phyloP scores from a whole-genome alignment of 2,888 invertebrate species.

The Thereva unica region DNA sequence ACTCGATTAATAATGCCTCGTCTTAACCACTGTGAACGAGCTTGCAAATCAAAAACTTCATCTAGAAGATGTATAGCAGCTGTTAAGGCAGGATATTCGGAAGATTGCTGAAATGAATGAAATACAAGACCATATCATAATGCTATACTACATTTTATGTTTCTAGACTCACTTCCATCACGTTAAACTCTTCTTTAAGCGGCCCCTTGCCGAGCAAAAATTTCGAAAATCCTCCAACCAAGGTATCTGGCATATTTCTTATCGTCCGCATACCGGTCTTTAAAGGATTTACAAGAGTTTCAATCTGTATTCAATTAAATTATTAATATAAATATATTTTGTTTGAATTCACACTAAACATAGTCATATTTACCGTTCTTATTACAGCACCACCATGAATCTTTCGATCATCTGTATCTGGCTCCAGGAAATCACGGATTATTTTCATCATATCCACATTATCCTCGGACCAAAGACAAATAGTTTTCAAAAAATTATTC shows the following conservation, averaged over 20 bases:
- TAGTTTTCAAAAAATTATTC: slow-evolving; percentile 76
- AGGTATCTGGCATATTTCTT: slow-evolving; percentile 76
- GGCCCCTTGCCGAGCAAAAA: slow-evolving; percentile 63
- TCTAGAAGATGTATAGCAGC: slow-evolving; percentile 80
- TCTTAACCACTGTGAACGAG: slow-evolving; percentile 80
- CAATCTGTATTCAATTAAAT: slow-evolving; percentile 50
- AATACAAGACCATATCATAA: neutral
- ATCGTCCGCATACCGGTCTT: slow-evolving; percentile 75
- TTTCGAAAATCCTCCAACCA: slow-evolving; percentile 65
- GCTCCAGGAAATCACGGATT: slow-evolving; percentile 70
- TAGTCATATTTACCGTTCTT: slow-evolving; percentile 60
- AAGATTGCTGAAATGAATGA: slow-evolving; percentile 38
- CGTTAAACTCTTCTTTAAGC: slow-evolving; percentile 47
- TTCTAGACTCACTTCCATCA: slow-evolving; percentile 42
- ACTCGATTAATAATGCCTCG: slow-evolving; percentile 75
- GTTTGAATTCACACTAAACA: neutral
- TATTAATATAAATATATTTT: slow-evolving; percentile 21
- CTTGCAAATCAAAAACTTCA: slow-evolving; percentile 82
- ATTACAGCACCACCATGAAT: slow-evolving; percentile 65
- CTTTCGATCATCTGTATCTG: slow-evolving; percentile 70
- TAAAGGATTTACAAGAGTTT: slow-evolving; percentile 64
- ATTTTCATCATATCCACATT: slow-evolving; percentile 59
- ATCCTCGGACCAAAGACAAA: slow-evolving; percentile 66
- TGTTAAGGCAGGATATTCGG: slow-evolving; percentile 77
- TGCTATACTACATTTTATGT: slow-evolving; percentile 14